phyloP scores from a whole-genome alignment of 2,797 vertebrate species.

The Cetoscarus ocellatus region DNA sequence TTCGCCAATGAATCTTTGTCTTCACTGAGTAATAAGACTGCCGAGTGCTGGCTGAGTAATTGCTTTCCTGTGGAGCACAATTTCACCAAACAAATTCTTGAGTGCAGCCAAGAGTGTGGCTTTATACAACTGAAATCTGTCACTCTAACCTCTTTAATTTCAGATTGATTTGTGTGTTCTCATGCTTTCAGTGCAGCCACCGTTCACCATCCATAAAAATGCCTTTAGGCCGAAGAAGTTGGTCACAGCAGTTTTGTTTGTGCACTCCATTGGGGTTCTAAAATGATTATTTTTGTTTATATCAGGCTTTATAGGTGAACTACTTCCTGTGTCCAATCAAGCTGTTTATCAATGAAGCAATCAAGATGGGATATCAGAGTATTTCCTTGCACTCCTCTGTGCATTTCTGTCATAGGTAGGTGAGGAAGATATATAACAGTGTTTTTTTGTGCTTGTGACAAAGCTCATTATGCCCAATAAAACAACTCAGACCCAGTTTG shows the following conservation, averaged over 20 bases:
- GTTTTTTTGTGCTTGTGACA: not conserved
- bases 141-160: conserved; percentile 11
- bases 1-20: conserved; percentile 7
- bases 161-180: conserved; percentile 6
- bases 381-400: not conserved
- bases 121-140: conserved; percentile 20
- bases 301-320: not conserved
- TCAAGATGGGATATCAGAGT: too few species aligned
- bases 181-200: not conserved
- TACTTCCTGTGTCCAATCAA: too few species aligned
- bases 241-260: not conserved
- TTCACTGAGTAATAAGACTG: not conserved
- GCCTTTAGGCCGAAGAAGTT: not conserved
- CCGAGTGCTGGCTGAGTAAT: conserved; percentile 33
- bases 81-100: not conserved
- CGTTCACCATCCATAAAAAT: not conserved
- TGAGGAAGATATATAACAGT: not conserved
- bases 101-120: not conserved
- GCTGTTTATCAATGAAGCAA: not conserved
- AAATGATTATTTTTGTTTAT: too few species aligned
- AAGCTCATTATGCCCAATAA: not conserved
- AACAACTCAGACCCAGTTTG: not conserved
- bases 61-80: conserved; percentile 18
- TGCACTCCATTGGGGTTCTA: not conserved
- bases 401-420: not conserved